These are phyloP conservation scores for Dermatemys mawii DNA, from an alignment of 2,113 vertebrate genomes.

Conservation along the genomic window DNA sequence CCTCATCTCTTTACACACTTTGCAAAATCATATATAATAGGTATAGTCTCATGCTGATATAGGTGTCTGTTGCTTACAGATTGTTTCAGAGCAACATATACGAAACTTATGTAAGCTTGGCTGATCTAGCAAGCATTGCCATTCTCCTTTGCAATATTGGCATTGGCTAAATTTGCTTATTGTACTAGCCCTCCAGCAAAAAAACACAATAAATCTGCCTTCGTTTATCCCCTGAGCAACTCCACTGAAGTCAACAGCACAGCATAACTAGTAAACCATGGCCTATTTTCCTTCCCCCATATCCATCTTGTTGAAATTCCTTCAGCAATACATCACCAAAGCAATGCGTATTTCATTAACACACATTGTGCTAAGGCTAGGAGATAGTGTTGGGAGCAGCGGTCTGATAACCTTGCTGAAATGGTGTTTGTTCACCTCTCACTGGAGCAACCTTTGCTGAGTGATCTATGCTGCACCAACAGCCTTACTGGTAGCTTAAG, in stretches of 20 bases:
- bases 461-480: background rate
- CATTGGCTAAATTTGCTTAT: background rate
- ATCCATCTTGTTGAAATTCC: background rate
- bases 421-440: background rate
- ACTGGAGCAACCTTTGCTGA: fast-evolving
- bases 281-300: background rate
- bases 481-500: background rate
- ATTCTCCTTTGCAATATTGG: background rate
- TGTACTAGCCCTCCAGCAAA: background rate
- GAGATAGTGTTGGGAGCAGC: background rate
- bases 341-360: background rate
- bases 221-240: background rate
- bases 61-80: background rate
- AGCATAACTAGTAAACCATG: background rate
- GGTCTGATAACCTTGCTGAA: background rate
- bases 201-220: background rate
- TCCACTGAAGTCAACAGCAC: background rate
- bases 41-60: background rate
- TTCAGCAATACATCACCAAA: background rate
- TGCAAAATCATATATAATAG: fast-evolving
- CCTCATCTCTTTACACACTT: background rate
- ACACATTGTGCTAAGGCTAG: background rate
- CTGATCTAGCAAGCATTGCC: too few relatives aligned
- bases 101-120: background rate
- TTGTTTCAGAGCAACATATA: background rate